Percentiles rank a stretch among this genome's conserved stretches.
Conservation (phyloP, 2,888 invertebrate species). For the Tinea pellionella region DNA sequence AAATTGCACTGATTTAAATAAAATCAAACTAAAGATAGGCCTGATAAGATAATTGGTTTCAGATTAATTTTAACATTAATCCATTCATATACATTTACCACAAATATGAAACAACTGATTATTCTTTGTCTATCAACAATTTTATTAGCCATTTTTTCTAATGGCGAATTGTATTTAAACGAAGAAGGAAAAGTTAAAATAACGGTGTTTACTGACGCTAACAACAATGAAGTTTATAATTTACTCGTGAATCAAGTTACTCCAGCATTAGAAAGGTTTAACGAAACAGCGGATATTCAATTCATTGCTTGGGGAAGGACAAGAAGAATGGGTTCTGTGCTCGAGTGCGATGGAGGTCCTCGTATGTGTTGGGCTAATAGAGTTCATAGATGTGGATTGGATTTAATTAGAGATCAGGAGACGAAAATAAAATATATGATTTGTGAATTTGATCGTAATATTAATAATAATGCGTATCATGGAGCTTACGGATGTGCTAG, state of each 20-base stretch:
- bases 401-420: conserved; percentile 32
- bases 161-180: conserved; percentile 20
- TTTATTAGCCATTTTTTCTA: not conserved
- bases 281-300: conserved; percentile 41
- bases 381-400: conserved; percentile 45
- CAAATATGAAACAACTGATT: too few relatives aligned
- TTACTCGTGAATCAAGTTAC: not conserved
- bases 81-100: not conserved
- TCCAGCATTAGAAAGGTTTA: conserved; percentile 22
- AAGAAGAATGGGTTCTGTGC: conserved; percentile 23
- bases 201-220: conserved; percentile 18
- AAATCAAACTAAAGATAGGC: not conserved
- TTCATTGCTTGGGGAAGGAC: conserved; percentile 59
- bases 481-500: conserved; percentile 40
- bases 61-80: not conserved
- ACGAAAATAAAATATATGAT: conserved; percentile 44
- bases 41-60: not conserved
- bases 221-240: not conserved
- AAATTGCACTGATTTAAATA: too few relatives aligned
- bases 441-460: conserved; percentile 45
- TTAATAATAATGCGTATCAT: conserved; percentile 19
- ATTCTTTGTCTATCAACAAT: not conserved
- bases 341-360: conserved; percentile 38
- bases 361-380: conserved; percentile 56
- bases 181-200: conserved; percentile 45